Evolutionary conservation across 2,888 invertebrate species (phyloP).

Genomic region (Mythimna ferrago): DNA sequence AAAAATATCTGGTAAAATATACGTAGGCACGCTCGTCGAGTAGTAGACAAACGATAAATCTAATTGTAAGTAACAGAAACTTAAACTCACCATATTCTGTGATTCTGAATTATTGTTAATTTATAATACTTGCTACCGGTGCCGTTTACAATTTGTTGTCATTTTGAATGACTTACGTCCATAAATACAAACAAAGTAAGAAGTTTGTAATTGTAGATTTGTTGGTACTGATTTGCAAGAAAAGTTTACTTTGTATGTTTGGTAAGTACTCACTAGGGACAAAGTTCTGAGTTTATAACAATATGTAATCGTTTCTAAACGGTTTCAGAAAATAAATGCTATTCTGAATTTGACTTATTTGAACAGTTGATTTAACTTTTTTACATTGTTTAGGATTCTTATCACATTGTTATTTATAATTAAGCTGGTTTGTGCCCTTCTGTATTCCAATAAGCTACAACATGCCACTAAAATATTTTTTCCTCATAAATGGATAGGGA

Average conservation of each 20-base stretch:
- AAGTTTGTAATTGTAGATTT: slow-evolving; percentile 49
- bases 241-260: slow-evolving; percentile 33
- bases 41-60: slow-evolving; percentile 43
- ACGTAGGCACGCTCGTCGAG: slow-evolving; percentile 36
- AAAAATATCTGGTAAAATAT: slow-evolving; percentile 32
- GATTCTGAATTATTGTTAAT: slow-evolving; percentile 33
- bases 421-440: slow-evolving; percentile 13
- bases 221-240: slow-evolving; percentile 24
- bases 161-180: slow-evolving; percentile 46
- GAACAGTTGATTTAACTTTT: not conserved
- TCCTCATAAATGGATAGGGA: slow-evolving; percentile 44
- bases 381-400: slow-evolving; percentile 15
- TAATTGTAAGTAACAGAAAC: slow-evolving; percentile 46
- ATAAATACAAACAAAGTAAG: slow-evolving; percentile 56
- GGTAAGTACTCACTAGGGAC: slow-evolving; percentile 19
- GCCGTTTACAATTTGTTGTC: slow-evolving; percentile 44
- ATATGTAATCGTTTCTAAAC: not conserved
- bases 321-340: not conserved
- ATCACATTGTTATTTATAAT: slow-evolving; percentile 12
- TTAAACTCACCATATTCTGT: slow-evolving; percentile 59
- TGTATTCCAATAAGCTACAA: slow-evolving; percentile 8
- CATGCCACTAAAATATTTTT: slow-evolving; percentile 17
- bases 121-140: slow-evolving; percentile 20
- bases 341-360: not conserved
- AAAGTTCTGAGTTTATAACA: slow-evolving; percentile 14